phyloP scores from a whole-genome alignment of 2,113 vertebrate species.

The Spizaetus ornatus region DNA sequence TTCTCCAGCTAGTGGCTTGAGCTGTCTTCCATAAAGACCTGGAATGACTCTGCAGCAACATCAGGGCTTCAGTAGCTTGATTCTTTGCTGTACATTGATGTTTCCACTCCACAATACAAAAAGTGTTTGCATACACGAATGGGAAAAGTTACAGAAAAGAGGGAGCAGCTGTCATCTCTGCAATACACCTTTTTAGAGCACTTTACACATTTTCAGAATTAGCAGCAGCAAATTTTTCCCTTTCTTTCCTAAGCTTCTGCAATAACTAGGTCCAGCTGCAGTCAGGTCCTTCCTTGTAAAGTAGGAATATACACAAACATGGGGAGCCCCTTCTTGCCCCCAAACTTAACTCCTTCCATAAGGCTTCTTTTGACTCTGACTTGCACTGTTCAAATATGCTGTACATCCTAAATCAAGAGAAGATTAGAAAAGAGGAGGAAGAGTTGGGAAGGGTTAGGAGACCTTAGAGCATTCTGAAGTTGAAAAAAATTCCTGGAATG shows the following conservation, averaged over 20 bases:
- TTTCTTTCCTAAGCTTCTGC: neutral
- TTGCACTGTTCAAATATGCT: neutral
- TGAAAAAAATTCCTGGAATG: neutral
- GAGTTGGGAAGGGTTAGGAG: neutral
- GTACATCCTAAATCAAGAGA: neutral
- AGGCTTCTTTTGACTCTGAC: neutral
- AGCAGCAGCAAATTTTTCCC: neutral
- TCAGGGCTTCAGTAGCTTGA: neutral
- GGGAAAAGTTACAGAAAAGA: neutral
- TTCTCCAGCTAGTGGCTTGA: neutral
- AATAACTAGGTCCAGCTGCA: neutral
- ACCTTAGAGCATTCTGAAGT: neutral
- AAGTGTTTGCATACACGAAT: neutral
- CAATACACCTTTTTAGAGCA: neutral
- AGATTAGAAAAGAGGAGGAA: neutral
- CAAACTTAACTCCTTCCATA: neutral
- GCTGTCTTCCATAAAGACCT: neutral
- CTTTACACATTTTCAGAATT: neutral
- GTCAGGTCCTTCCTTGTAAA: neutral
- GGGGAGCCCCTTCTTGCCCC: neutral
- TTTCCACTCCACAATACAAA: neutral
- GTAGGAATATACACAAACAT: neutral
- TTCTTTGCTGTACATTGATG: neutral
- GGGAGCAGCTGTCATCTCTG: neutral
- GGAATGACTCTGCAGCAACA: neutral